These are phyloP conservation scores for Gambusia affinis DNA, from an alignment of 2,113 vertebrate species.

Conservation along the genomic window DNA sequence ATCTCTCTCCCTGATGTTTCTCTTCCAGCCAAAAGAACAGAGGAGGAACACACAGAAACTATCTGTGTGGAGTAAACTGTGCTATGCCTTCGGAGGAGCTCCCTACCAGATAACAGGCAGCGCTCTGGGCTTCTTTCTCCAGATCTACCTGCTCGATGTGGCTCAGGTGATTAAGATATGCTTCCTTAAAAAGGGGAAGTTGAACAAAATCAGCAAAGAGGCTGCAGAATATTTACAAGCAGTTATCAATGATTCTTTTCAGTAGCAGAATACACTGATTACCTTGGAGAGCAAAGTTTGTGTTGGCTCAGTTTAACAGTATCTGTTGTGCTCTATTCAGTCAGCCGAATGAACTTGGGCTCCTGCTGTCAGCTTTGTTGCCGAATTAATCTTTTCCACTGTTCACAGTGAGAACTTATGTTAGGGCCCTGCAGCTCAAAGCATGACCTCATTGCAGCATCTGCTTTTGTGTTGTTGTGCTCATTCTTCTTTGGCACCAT, in stretches of 20 bases:
- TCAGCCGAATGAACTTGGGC: slow-evolving; percentile 34
- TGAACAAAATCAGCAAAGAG: background rate
- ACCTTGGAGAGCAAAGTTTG: background rate
- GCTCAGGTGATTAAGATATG: slow-evolving; percentile 84
- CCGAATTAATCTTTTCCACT: slow-evolving; percentile 37
- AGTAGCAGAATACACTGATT: background rate
- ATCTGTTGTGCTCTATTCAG: background rate
- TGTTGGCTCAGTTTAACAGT: slow-evolving; percentile 39
- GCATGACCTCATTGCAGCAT: slow-evolving; percentile 4
- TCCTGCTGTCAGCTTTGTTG: slow-evolving; percentile 51
- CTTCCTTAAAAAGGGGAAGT: background rate
- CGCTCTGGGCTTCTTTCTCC: slow-evolving; percentile 92
- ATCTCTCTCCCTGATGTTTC: slow-evolving; percentile 3
- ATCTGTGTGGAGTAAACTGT: slow-evolving; percentile 88
- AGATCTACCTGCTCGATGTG: slow-evolving; percentile 92
- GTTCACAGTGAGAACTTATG: slow-evolving; percentile 24
- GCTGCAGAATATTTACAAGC: background rate
- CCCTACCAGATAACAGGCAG: slow-evolving; percentile 95
- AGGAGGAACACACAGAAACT: slow-evolving; percentile 60
- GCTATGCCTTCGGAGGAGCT: slow-evolving; percentile 91
- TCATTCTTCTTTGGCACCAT: background rate
- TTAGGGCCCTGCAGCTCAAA: slow-evolving; percentile 14
- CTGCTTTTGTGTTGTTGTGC: background rate
- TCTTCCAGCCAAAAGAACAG: slow-evolving; percentile 53
- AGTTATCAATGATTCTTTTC: background rate